These are phyloP conservation scores for Bufo bufo DNA, from an alignment of 2,113 vertebrate genomes.

Conservation along the genomic window DNA sequence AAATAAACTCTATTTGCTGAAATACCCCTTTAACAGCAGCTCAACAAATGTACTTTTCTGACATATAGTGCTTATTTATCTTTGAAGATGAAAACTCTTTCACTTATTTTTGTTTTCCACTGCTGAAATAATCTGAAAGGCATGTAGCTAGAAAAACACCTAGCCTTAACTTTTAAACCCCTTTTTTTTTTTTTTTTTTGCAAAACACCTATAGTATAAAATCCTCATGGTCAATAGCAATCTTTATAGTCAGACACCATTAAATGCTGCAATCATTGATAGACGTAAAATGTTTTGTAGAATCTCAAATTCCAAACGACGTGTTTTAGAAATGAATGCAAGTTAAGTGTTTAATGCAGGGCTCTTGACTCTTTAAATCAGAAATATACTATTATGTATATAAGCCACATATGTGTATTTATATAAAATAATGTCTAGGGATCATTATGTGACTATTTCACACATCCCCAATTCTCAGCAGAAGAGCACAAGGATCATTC, in stretches of 20 bases:
- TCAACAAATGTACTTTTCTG: background rate
- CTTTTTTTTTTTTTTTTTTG: background rate
- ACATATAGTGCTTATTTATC: background rate
- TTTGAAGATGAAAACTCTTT: background rate
- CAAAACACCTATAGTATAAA: background rate
- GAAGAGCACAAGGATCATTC: constrained; percentile 30
- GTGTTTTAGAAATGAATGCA: background rate
- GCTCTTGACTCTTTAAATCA: background rate
- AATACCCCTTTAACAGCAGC: too few relatives aligned
- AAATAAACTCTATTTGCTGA: too few relatives aligned
- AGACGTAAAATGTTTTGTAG: background rate
- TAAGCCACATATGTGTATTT: constrained; percentile 18
- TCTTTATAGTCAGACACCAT: background rate
- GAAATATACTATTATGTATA: constrained; percentile 21
- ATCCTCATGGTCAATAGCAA: background rate
- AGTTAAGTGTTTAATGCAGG: background rate
- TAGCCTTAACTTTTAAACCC: background rate
- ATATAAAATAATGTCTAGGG: constrained; percentile 8
- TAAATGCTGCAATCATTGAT: background rate
- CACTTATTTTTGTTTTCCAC: background rate
- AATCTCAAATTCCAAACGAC: background rate
- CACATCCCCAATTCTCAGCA: constrained; percentile 1
- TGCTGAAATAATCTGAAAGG: background rate
- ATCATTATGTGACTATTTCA: constrained; percentile 31
- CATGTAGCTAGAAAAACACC: background rate